Base-by-base conservation (phyloP, 2,888 invertebrate genomes). In the Chloroclysta siterata region DNA sequence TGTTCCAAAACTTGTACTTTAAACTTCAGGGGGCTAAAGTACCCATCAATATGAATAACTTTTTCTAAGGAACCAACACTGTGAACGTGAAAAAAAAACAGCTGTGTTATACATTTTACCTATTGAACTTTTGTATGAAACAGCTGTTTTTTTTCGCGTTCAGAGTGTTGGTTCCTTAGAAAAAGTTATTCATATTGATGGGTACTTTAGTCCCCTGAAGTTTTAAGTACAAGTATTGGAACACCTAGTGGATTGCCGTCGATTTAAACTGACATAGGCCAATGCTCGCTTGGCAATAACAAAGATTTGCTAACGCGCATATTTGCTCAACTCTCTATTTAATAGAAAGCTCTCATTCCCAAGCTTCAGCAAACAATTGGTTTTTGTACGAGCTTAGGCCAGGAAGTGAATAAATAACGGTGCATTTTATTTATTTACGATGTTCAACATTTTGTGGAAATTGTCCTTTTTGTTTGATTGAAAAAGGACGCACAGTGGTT, bases 251-350 rank as follows among this genome's bases (percentile, higher is more conserved):
- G 8, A 13, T 28, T 11, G n/a, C 47, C 28, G 22, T 2, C 11
- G 17, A 22, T 15, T 14, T 13, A 14, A 28, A n/a, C 29, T 36
- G 51, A 15, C 33, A 14, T 11, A 10, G 11, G 15, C 14, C 22
- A 53, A 60, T 62, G 58, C 65, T 57, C 53, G 51, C 67, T 70
- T 60, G 60, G 62, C 61, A 66, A 64, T 68, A 66, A 72, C 73
- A 78, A 71, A 71, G 65, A 72, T 70, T 72, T 71, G 65, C 65
- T 63, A 66, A 69, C 70, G 71, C 60, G 66, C 70, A 72, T 79
- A 72, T 79, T 79, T 78, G 72, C 69, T 58, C 62, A 72, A 66
- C 74, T 72, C 73, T 75, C 68, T 74, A 72, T 63, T 71, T 72
- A 75, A 71, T 74, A 72, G 70, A 66, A 58, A 66, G 67, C 63